Evolutionary conservation across 1,140 invertebrate species (phyloP).

Genomic region (Papilio helenus): DNA sequence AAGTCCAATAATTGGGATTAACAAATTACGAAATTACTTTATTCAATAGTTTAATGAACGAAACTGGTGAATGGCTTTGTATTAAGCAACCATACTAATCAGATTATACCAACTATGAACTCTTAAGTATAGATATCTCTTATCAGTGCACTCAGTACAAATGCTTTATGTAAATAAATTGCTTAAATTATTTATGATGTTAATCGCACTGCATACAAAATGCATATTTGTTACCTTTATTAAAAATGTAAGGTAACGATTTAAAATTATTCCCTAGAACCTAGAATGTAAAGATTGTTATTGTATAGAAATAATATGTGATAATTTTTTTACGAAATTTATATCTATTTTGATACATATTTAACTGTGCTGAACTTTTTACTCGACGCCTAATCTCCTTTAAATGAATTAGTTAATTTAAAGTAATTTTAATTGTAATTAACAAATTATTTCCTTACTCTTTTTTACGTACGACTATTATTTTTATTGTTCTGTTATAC

Average conservation of each 20-base stretch:
- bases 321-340: constrained; percentile 67
- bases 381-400: constrained; percentile 44
- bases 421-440: constrained; percentile 66
- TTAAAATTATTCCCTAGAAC: constrained; percentile 19
- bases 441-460: constrained; percentile 55
- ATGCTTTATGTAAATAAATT: constrained; percentile 30
- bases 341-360: constrained; percentile 56
- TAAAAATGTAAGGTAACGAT: constrained; percentile 14
- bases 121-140: not conserved
- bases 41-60: not conserved
- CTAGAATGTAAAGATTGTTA: constrained; percentile 35
- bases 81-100: not conserved
- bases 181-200: constrained; percentile 19
- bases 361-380: constrained; percentile 51
- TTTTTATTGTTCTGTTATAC: constrained; percentile 47
- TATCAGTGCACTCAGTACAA: constrained; percentile 23
- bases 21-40: not conserved
- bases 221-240: constrained; percentile 21
- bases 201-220: constrained; percentile 16
- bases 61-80: not conserved
- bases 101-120: constrained; percentile 1
- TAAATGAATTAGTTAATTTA: constrained; percentile 68
- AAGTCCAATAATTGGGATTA: constrained; percentile 16
- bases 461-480: constrained; percentile 52
- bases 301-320: constrained; percentile 53